Conservation (phyloP, 35 echinoderm and acorn worm genomes). For the Chiridota heheva region DNA sequence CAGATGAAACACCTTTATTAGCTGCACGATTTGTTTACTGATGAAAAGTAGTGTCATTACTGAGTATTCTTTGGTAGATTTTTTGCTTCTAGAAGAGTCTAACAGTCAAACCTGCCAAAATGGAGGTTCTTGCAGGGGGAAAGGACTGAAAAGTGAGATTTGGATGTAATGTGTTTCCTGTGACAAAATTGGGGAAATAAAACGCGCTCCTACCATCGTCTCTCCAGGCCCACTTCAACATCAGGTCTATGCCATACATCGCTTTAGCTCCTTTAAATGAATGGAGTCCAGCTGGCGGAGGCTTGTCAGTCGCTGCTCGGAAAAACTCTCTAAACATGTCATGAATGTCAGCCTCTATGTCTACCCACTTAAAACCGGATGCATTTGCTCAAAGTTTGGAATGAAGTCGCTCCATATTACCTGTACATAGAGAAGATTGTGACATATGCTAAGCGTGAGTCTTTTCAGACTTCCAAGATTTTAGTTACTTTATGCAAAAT, state of each 20-base stretch:
- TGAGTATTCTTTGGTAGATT: no score
- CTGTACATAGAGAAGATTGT: constrained; percentile 18
- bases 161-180: background rate
- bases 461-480: background rate
- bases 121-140: no score
- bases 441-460: background rate
- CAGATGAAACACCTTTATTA: no score
- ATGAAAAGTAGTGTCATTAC: no score
- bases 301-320: constrained; percentile 32
- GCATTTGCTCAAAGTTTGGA: constrained; percentile 25
- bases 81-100: no score
- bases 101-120: no score
- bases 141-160: no score
- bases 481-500: background rate
- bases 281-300: constrained; percentile 32
- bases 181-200: background rate
- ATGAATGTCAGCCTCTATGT: constrained; percentile 38
- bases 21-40: no score
- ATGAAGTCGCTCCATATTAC: constrained; percentile 67
- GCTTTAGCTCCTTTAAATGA: constrained; percentile 48
- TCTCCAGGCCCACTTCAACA: constrained; percentile 53
- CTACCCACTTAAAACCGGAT: constrained; percentile 53
- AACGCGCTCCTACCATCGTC: background rate
- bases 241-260: constrained; percentile 64
- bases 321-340: constrained; percentile 56